Percentiles rank a stretch among this genome's conserved stretches.
Evolutionary conservation across 1,140 invertebrate species (phyloP).

Genomic region (Penaeus japonicus): DNA sequence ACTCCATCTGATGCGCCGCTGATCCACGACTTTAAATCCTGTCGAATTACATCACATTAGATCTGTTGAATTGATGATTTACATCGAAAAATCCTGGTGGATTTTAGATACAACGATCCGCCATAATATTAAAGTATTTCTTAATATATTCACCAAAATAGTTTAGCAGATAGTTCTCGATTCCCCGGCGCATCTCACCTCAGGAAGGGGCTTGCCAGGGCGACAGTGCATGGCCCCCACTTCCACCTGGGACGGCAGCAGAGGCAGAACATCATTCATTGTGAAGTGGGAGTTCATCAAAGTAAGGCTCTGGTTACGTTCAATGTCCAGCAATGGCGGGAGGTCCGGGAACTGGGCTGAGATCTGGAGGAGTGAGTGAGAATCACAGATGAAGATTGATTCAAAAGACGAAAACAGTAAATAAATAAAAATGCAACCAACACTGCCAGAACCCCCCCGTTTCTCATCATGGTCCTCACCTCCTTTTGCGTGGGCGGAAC

Average conservation of each 20-base stretch:
- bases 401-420: no score
- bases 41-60: no score
- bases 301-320: constrained; percentile 33
- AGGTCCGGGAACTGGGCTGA: constrained; percentile 11
- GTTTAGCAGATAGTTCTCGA: not conserved
- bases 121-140: no score
- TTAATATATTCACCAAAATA: no score
- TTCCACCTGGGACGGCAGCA: constrained; percentile 36
- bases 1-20: constrained; percentile 23
- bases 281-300: constrained; percentile 37
- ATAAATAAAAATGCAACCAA: no score
- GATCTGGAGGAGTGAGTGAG: not conserved
- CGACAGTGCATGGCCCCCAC: constrained; percentile 41
- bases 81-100: no score
- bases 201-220: not conserved
- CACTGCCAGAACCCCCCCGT: no score
- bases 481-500: not conserved
- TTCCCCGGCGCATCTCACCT: not conserved
- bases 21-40: constrained; percentile 41
- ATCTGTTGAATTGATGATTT: not conserved
- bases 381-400: no score
- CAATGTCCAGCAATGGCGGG: constrained; percentile 30
- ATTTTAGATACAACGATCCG: no score
- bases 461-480: not conserved
- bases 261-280: not conserved